Evolutionary conservation across 2,888 invertebrate genomes (phyloP).

Genomic region (Morinoia aosen): DNA sequence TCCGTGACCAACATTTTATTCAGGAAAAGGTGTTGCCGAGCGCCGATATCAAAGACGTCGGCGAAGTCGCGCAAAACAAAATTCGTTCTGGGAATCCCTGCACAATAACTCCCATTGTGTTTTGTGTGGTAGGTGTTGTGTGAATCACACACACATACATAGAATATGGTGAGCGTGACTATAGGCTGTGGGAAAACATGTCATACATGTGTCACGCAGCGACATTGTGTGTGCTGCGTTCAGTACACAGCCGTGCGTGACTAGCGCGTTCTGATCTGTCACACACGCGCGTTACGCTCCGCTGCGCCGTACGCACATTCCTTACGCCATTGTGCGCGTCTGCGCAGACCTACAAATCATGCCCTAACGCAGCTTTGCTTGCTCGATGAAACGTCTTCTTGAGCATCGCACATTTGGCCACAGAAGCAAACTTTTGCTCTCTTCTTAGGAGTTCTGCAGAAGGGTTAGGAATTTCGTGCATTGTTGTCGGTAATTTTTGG

Average conservation of each 20-base stretch:
- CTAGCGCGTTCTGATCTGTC: not conserved
- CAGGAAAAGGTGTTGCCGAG: not conserved
- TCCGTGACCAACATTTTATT: not conserved
- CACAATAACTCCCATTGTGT: not conserved
- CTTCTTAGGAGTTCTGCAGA: too few relatives aligned
- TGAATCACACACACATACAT: slow-evolving; percentile 6
- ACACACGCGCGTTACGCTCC: not conserved
- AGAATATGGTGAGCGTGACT: slow-evolving; percentile 6
- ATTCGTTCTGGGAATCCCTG: not conserved
- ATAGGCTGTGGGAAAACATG: slow-evolving; percentile 46
- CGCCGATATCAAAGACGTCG: not conserved
- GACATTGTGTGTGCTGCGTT: not conserved
- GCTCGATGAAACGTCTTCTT: not conserved
- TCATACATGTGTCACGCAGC: not conserved
- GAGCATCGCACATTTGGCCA: not conserved
- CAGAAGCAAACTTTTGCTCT: not conserved
- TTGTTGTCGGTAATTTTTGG: too few relatives aligned
- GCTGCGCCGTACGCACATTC: not conserved
- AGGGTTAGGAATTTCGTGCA: too few relatives aligned
- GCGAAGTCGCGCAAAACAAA: not conserved
- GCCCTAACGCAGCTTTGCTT: not conserved
- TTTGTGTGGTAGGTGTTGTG: slow-evolving; percentile 24
- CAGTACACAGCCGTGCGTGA: not conserved
- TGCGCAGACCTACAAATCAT: not conserved
- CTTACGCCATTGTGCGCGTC: not conserved